Evolutionary conservation across 2,797 vertebrate genomes (phyloP).

Genomic region (Mallotus villosus): DNA sequence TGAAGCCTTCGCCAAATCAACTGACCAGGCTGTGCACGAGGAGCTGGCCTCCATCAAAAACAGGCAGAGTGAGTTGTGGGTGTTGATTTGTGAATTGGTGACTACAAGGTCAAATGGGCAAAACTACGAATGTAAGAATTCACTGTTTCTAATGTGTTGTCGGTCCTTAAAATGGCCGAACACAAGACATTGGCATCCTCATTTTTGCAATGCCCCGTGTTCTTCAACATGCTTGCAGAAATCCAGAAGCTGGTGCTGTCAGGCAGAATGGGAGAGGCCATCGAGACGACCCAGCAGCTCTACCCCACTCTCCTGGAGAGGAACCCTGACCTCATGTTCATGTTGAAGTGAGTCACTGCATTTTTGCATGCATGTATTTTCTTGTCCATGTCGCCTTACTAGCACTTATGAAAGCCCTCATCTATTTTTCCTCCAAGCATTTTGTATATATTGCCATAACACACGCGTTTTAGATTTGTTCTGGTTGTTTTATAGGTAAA

Average conservation of each 20-base stretch:
- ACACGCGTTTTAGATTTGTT: too few species aligned
- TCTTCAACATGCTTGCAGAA: conserved; percentile 73
- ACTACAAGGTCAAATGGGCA: too few species aligned
- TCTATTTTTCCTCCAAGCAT: too few species aligned
- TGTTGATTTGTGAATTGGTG: too few species aligned
- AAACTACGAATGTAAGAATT: too few species aligned
- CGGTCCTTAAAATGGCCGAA: too few species aligned
- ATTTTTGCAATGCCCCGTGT: too few species aligned
- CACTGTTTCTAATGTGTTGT: too few species aligned
- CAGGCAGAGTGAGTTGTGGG: conserved; percentile 87
- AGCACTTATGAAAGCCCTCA: too few species aligned
- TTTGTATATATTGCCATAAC: too few species aligned
- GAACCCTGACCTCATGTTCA: conserved; percentile 95
- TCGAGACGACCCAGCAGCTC: conserved; percentile 93
- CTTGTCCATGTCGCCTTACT: background rate
- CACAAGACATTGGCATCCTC: too few species aligned
- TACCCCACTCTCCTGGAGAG: conserved; percentile 94
- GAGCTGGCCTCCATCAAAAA: conserved; percentile 98
- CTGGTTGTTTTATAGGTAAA: too few species aligned
- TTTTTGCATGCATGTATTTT: background rate
- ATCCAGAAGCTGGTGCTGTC: conserved; percentile 98
- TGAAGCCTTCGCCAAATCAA: conserved; percentile 93
- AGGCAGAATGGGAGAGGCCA: conserved; percentile 94
- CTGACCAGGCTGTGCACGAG: conserved; percentile 95
- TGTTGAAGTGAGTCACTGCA: conserved; percentile 86